Percentiles rank a stretch among this genome's conserved stretches.
Conservation (phyloP, 1,140 invertebrate genomes). For the Diploscapter pachys region DNA sequence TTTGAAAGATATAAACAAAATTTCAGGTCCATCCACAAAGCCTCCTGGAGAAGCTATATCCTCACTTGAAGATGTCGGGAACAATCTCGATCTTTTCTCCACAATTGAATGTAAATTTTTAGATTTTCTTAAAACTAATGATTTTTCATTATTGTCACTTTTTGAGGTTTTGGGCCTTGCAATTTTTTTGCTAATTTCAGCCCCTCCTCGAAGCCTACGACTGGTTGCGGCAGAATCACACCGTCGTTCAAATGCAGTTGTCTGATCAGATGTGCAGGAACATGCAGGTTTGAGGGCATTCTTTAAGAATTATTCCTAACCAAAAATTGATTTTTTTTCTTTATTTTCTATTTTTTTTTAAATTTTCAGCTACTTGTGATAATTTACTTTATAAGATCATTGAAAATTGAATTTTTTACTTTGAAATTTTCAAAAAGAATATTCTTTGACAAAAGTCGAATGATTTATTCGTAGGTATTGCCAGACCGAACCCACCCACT, state of each 20-base stretch:
- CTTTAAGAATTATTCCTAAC: too few relatives aligned
- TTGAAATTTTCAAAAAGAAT: not conserved
- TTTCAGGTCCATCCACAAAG: conserved; percentile 14
- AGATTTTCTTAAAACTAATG: not conserved
- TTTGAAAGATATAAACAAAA: not conserved
- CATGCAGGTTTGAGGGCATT: conserved; percentile 1
- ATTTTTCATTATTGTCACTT: not conserved
- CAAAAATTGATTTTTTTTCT: too few relatives aligned
- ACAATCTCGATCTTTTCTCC: conserved; percentile 24
- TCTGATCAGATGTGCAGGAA: conserved; percentile 34
- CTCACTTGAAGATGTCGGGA: conserved; percentile 4
- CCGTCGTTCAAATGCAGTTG: conserved; percentile 4
- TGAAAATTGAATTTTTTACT: not conserved
- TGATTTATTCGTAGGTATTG: conserved; percentile 17
- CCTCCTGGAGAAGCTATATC: conserved; percentile 18
- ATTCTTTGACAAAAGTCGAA: not conserved
- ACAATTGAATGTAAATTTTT: conserved; percentile 5
- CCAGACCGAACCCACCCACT: conserved; percentile 32
- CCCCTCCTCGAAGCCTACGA: conserved; percentile 13
- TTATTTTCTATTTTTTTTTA: too few relatives aligned
- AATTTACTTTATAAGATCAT: not conserved
- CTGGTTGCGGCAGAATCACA: conserved; percentile 13
- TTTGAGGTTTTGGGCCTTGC: not conserved
- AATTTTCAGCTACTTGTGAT: not conserved
- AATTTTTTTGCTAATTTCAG: not conserved